phyloP scores from a whole-genome alignment of 2,888 invertebrate genomes.

The Tetanocera ferruginea region DNA sequence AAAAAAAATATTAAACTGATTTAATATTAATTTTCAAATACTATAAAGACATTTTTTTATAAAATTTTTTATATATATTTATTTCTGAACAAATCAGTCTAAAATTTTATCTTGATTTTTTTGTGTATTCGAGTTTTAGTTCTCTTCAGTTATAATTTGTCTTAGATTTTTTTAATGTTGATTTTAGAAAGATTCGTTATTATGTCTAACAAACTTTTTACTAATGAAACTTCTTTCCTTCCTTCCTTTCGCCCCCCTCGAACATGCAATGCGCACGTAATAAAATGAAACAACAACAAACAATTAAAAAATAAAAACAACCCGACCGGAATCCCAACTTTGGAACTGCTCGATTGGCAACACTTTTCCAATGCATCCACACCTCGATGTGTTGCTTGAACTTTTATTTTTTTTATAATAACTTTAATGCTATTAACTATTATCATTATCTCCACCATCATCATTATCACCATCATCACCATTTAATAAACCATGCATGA shows the following conservation, averaged over 20 bases:
- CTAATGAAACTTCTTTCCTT: conserved; percentile 8
- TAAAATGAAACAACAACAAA: conserved; percentile 7
- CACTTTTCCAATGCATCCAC: not conserved
- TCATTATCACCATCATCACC: conserved; percentile 6
- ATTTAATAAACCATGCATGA: not conserved
- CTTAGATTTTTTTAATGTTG: not conserved
- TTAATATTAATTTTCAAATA: not conserved
- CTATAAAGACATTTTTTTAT: too few species aligned
- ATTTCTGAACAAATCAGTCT: not conserved
- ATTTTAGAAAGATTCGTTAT: not conserved
- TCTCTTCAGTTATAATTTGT: conserved; percentile 3
- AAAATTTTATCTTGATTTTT: not conserved
- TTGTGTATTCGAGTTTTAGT: conserved; percentile 30
- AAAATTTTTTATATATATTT: too few species aligned
- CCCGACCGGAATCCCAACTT: not conserved
- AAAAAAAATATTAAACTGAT: not conserved
- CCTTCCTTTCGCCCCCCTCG: not conserved
- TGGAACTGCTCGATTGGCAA: conserved; percentile 25
- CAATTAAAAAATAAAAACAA: not conserved
- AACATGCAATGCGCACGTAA: conserved; percentile 3
- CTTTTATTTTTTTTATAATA: not conserved
- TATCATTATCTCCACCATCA: not conserved
- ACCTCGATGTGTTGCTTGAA: not conserved
- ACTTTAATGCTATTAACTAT: not conserved
- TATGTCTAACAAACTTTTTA: conserved; percentile 27